Evolutionary conservation across 2,797 vertebrate species (phyloP).

Genomic region (Chrysocyon brachyurus): DNA sequence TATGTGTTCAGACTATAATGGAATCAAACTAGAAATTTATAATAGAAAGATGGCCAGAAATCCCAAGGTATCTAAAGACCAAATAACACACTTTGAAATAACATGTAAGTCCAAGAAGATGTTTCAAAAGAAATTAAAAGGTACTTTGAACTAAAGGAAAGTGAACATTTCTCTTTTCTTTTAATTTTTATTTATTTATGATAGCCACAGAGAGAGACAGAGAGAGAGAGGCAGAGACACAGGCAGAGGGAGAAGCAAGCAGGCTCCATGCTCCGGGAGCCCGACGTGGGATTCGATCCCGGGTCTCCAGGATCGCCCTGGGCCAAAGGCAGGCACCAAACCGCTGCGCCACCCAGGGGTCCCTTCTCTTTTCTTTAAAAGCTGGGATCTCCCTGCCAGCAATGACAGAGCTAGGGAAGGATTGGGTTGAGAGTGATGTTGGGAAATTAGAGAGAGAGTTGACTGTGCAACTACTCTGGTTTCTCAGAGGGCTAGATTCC

Average conservation of each 20-base stretch:
- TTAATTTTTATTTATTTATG: neutral
- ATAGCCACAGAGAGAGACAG: too few relatives aligned
- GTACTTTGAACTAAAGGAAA: neutral
- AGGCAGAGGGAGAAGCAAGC: too few relatives aligned
- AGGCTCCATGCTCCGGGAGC: too few relatives aligned
- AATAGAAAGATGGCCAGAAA: slow-evolving; percentile 28
- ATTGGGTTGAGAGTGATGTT: neutral
- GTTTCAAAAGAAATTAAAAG: neutral
- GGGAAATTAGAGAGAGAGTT: neutral
- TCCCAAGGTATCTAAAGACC: neutral
- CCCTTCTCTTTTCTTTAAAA: neutral
- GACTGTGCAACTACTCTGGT: neutral
- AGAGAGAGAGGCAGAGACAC: too few relatives aligned
- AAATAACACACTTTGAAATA: neutral
- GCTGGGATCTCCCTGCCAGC: neutral
- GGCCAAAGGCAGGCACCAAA: too few relatives aligned
- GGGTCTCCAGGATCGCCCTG: too few relatives aligned
- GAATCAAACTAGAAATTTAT: neutral
- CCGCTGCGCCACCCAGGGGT: too few relatives aligned
- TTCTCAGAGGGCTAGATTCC: neutral
- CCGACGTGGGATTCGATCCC: too few relatives aligned
- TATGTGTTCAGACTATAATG: neutral
- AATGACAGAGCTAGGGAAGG: neutral
- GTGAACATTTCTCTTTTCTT: neutral
- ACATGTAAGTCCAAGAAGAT: neutral